These are phyloP conservation scores for Microcebus tavaratra DNA, from an alignment of 2,113 vertebrate genomes.

Conservation along the genomic window DNA sequence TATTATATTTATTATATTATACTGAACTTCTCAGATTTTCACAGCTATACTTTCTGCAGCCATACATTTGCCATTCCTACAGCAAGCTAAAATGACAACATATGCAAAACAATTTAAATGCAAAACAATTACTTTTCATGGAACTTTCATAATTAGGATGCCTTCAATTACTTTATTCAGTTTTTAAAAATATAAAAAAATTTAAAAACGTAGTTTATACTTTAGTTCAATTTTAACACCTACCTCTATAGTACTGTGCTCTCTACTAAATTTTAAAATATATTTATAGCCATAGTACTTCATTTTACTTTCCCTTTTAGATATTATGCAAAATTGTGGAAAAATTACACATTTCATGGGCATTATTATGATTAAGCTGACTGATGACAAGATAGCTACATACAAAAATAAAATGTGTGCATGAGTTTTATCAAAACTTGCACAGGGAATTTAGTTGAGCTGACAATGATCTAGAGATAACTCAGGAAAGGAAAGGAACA, in stretches of 20 bases:
- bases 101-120: constrained; percentile 63
- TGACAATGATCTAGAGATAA: neutral
- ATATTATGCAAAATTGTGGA: neutral
- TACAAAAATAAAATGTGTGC: neutral
- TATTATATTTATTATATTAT: neutral
- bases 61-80: no score
- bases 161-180: no score
- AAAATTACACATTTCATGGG: constrained; percentile 3
- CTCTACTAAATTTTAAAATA: constrained; percentile 29
- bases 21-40: neutral
- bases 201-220: neutral
- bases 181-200: neutral
- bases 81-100: no score
- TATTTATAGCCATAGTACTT: neutral
- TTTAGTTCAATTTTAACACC: constrained; percentile 8
- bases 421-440: neutral
- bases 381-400: neutral
- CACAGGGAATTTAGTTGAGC: neutral
- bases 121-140: no score
- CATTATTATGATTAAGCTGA: neutral
- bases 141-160: no score
- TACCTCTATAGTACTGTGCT: neutral
- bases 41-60: neutral
- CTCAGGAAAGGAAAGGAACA: neutral
- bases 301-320: constrained; percentile 10